A percentile compares a stretch with the other conserved stretches of the same genome.
Conservation (phyloP, 2,113 vertebrate species). For the Podocnemis expansa region DNA sequence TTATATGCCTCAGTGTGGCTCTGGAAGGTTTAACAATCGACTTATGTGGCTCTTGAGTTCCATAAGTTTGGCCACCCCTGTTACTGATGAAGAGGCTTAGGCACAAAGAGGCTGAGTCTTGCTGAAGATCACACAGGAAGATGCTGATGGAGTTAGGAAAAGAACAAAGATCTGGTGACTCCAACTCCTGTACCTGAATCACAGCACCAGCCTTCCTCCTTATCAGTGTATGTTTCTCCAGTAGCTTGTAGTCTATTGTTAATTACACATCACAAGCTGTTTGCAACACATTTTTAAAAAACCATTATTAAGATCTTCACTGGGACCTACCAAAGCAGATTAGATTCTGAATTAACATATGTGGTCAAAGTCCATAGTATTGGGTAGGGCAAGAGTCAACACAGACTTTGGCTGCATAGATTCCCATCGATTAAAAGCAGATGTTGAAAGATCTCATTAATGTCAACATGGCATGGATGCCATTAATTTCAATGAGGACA, state of each 20-base stretch:
- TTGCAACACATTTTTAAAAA: slow-evolving; percentile 30
- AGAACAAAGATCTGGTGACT: neutral
- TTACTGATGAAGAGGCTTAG: neutral
- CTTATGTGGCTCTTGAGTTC: no score
- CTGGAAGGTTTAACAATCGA: no score
- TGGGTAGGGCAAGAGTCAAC: rapidly evolving
- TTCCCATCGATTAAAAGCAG: neutral
- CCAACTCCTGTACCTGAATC: neutral
- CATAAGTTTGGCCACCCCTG: no score
- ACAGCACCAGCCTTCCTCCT: neutral
- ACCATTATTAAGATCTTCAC: neutral
- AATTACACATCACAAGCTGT: slow-evolving; percentile 57
- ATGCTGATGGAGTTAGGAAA: neutral
- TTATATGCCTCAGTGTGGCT: no score
- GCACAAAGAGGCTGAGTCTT: neutral
- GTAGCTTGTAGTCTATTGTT: slow-evolving; percentile 37
- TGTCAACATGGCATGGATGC: neutral
- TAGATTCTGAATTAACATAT: neutral
- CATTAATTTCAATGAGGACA: neutral
- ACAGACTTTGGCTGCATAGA: neutral
- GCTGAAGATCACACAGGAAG: neutral
- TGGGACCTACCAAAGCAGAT: neutral
- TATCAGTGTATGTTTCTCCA: neutral
- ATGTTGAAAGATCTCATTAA: neutral
- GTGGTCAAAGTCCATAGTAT: neutral